A percentile compares a stretch with the other conserved stretches of the same genome.
These are phyloP conservation scores for Microvelia longipes DNA, from an alignment of 1,140 invertebrate genomes.

Conservation along the genomic window DNA sequence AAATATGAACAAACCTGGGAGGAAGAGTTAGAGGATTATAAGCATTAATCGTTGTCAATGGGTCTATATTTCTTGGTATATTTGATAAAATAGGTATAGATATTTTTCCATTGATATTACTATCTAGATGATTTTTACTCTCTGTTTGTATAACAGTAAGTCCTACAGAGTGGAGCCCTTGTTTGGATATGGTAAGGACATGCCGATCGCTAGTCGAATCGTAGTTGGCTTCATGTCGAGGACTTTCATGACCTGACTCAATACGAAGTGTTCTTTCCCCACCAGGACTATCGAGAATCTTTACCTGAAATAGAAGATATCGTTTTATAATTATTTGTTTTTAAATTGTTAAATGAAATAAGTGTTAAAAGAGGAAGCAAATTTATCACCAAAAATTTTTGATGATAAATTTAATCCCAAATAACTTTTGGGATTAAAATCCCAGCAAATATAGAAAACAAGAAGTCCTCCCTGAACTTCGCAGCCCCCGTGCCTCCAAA, in stretches of 20 bases:
- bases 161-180: constrained; percentile 30
- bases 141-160: constrained; percentile 28
- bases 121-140: background rate
- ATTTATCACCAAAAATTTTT: too few species aligned
- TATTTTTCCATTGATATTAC: constrained; percentile 33
- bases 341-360: too few species aligned
- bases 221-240: background rate
- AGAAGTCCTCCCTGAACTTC: too few species aligned
- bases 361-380: too few species aligned
- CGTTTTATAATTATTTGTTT: too few species aligned
- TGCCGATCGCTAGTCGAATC: constrained; percentile 1
- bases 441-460: too few species aligned
- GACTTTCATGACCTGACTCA: constrained; percentile 28
- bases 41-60: constrained; percentile 41
- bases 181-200: constrained; percentile 31
- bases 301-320: too few species aligned
- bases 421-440: too few species aligned
- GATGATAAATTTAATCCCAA: too few species aligned
- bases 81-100: constrained; percentile 36
- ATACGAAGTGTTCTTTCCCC: constrained; percentile 55
- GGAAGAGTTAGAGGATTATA: constrained; percentile 50
- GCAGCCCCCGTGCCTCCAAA: too few species aligned
- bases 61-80: constrained; percentile 28
- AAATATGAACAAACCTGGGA: constrained; percentile 5
- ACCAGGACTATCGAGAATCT: constrained; percentile 46